phyloP scores from a whole-genome alignment of 2,888 invertebrate genomes.

The Stramonita haemastoma region DNA sequence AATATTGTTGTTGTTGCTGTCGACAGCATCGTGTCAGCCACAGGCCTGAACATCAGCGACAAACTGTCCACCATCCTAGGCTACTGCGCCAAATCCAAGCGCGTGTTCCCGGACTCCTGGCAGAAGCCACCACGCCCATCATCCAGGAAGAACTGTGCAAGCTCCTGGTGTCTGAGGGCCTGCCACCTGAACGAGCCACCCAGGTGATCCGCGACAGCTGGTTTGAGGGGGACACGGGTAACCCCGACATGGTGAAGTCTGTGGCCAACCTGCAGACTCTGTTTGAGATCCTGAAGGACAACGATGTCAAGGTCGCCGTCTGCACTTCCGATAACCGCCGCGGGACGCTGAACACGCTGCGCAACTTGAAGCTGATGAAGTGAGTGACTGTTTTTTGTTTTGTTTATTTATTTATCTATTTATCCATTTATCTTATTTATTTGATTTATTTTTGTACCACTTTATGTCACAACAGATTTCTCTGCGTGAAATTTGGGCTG shows the following conservation, averaged over 20 bases:
- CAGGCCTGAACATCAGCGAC: slow-evolving; percentile 72
- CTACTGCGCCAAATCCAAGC: slow-evolving; percentile 70
- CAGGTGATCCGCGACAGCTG: slow-evolving; percentile 70
- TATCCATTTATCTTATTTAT: no score
- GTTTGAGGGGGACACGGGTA: slow-evolving; percentile 70
- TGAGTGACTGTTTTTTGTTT: slow-evolving; percentile 27
- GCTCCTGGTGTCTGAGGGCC: slow-evolving; percentile 43
- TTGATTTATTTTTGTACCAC: no score
- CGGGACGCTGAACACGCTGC: slow-evolving; percentile 62
- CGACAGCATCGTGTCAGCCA: slow-evolving; percentile 71
- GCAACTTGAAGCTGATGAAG: slow-evolving; percentile 60
- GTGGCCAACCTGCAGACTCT: slow-evolving; percentile 75
- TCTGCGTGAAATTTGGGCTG: no score
- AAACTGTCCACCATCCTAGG: slow-evolving; percentile 76
- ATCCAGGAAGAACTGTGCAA: slow-evolving; percentile 61
- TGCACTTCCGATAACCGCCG: slow-evolving; percentile 78
- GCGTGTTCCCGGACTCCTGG: slow-evolving; percentile 76
- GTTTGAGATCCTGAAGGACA: slow-evolving; percentile 74
- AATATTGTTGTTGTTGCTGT: neutral
- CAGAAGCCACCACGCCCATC: slow-evolving; percentile 75
- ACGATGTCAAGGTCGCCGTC: slow-evolving; percentile 77
- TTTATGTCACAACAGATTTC: no score
- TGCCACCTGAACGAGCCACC: slow-evolving; percentile 49
- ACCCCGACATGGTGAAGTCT: slow-evolving; percentile 69
- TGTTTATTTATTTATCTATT: neutral